phyloP scores from a whole-genome alignment of 2,113 vertebrate species.

The Semnopithecus entellus region DNA sequence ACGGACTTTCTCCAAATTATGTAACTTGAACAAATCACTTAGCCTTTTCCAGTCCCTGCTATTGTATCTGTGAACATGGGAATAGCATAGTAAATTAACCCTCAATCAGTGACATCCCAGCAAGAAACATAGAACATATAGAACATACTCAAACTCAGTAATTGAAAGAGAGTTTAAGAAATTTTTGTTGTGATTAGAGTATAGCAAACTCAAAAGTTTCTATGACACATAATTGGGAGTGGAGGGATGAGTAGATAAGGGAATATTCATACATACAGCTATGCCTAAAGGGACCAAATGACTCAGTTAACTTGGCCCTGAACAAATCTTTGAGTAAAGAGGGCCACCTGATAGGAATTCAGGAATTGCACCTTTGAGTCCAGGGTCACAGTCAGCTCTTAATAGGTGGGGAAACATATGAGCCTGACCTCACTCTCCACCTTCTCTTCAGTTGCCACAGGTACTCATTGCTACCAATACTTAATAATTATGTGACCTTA shows the following conservation, averaged over 20 bases:
- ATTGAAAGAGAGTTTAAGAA: background rate
- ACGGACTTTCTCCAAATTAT: background rate
- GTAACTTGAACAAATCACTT: background rate
- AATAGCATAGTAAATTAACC: background rate
- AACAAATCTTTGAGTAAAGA: background rate
- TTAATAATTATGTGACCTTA: background rate
- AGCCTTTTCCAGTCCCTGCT: background rate
- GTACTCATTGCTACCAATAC: background rate
- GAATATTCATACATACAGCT: background rate
- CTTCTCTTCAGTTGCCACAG: background rate
- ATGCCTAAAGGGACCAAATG: background rate
- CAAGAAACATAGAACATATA: background rate
- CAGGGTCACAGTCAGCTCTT: background rate
- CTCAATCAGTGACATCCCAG: background rate
- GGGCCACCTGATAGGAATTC: background rate
- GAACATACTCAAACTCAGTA: background rate
- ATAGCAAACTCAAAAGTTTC: background rate
- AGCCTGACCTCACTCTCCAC: fast-evolving
- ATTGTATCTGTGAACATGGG: background rate
- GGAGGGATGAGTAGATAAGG: background rate
- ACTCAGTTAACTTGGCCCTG: background rate
- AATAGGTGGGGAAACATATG: background rate
- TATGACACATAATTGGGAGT: background rate
- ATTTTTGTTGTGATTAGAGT: background rate
- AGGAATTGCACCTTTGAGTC: background rate